Conservation (phyloP, 2,113 vertebrate species). For the Salvelinus sp. region DNA sequence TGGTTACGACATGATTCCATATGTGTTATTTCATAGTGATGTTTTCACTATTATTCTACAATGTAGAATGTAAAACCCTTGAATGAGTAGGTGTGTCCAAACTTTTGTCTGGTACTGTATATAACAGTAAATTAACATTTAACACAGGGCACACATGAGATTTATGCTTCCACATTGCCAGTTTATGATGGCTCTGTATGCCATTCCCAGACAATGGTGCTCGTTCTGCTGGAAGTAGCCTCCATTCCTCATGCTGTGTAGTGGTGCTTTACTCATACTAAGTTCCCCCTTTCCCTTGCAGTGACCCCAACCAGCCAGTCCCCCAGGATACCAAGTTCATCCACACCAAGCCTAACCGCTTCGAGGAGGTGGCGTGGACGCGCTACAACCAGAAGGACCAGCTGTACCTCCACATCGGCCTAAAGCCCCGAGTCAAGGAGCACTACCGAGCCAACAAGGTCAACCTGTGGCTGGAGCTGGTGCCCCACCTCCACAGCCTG, state of each 20-base stretch:
- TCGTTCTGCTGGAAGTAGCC: constrained; percentile 49
- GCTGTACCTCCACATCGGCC: constrained; percentile 96
- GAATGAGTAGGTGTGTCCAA: no score
- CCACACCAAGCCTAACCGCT: constrained; percentile 97
- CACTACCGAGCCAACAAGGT: constrained; percentile 96
- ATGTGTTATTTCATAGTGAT: no score
- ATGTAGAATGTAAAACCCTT: no score
- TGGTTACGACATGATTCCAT: no score
- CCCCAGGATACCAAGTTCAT: constrained; percentile 99
- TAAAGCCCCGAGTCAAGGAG: constrained; percentile 97
- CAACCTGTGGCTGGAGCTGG: constrained; percentile 96
- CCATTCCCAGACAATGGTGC: constrained; percentile 46
- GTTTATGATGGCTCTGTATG: constrained; percentile 57
- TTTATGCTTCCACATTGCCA: constrained; percentile 62
- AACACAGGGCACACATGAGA: constrained; percentile 61
- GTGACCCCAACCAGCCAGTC: constrained; percentile 97
- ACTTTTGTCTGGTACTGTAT: constrained; percentile 25
- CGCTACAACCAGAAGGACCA: constrained; percentile 98
- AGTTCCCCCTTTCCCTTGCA: constrained; percentile 51
- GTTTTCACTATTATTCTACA: no score
- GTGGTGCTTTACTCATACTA: constrained; percentile 37
- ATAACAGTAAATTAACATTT: constrained; percentile 64
- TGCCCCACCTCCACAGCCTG: constrained; percentile 97
- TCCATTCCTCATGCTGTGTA: constrained; percentile 38
- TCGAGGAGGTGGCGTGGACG: constrained; percentile 98